Evolutionary conservation across 2,113 vertebrate species (phyloP).

Genomic region (Vombatus ursinus): DNA sequence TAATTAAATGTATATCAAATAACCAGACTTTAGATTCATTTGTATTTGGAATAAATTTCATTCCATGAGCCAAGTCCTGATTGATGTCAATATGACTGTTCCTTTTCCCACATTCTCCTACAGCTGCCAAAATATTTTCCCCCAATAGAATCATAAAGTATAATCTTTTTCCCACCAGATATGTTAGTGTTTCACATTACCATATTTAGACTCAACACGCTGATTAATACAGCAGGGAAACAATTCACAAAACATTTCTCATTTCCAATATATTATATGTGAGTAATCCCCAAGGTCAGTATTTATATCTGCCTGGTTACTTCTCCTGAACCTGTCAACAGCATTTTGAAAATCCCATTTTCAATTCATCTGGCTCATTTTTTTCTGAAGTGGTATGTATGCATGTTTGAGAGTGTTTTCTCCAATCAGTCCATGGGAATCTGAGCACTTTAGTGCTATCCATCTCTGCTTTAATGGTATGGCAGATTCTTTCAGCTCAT

Average conservation of each 20-base stretch:
- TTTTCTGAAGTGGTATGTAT: constrained; percentile 30
- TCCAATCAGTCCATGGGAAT: not conserved
- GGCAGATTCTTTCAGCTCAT: not conserved
- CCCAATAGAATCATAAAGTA: constrained; percentile 59
- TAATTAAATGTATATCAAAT: constrained; percentile 69
- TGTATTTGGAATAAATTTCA: constrained; percentile 46
- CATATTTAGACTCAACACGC: constrained; percentile 62
- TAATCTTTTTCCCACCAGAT: constrained; percentile 57
- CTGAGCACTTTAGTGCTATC: constrained; percentile 15
- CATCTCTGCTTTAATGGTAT: constrained; percentile 20
- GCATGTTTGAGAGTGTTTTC: constrained; percentile 33
- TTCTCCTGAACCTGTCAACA: constrained; percentile 49
- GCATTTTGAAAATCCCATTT: constrained; percentile 52
- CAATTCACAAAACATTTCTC: constrained; percentile 53
- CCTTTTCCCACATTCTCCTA: constrained; percentile 50
- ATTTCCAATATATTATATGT: constrained; percentile 54
- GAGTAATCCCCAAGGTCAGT: constrained; percentile 26
- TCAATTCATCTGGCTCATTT: constrained; percentile 45
- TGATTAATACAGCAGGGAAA: constrained; percentile 56
- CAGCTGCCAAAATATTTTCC: constrained; percentile 66
- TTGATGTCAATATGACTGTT: constrained; percentile 49
- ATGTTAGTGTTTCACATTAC: constrained; percentile 48
- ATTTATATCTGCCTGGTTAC: constrained; percentile 49
- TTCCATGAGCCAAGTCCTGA: constrained; percentile 49
- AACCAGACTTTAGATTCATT: constrained; percentile 34